Evolutionary conservation across 2,113 vertebrate species (phyloP).

Genomic region (Gymnocephalus cernua): DNA sequence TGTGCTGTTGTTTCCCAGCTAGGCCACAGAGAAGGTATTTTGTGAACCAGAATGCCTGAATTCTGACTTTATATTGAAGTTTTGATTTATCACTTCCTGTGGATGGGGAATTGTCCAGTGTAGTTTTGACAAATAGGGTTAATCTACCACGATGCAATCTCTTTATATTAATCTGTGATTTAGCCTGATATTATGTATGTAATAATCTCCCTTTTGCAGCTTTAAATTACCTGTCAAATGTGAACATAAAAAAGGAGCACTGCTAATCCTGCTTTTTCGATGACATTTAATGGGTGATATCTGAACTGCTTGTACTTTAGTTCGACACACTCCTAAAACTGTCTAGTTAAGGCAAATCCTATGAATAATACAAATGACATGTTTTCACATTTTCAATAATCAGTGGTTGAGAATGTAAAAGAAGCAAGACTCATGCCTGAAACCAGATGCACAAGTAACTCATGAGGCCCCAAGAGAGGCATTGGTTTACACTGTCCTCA

Average conservation of each 20-base stretch:
- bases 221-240: neutral
- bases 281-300: neutral
- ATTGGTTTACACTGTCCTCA: slow-evolving; percentile 52
- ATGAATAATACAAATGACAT: slow-evolving; percentile 31
- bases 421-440: slow-evolving; percentile 23
- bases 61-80: neutral
- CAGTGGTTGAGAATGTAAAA: slow-evolving; percentile 35
- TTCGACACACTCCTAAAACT: neutral
- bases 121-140: neutral
- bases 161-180: neutral
- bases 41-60: neutral
- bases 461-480: slow-evolving; percentile 52
- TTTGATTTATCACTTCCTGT: neutral
- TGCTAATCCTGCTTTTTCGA: neutral
- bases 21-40: too few relatives aligned
- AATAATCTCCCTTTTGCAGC: neutral
- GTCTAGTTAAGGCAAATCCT: neutral
- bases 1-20: neutral
- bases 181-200: too few relatives aligned
- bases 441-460: slow-evolving; percentile 59
- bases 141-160: neutral
- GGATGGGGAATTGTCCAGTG: neutral
- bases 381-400: slow-evolving; percentile 24
- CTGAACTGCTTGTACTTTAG: neutral
- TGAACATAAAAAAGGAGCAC: slow-evolving; percentile 5